Conservation (phyloP, 2,888 invertebrate species). For the Rhamnusium bicolor region DNA sequence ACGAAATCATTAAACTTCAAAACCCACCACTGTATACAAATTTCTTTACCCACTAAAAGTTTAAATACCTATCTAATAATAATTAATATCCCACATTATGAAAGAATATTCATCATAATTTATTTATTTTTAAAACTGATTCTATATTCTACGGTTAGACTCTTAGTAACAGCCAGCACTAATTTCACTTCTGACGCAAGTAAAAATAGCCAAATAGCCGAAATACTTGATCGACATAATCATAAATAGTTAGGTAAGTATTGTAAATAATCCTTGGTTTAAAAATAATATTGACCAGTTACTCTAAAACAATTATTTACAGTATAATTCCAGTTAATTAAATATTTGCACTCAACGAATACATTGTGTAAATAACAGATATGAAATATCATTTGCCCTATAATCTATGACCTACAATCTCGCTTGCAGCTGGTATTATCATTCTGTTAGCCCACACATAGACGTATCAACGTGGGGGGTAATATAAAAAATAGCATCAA, state of each 20-base stretch:
- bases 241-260: constrained; percentile 34
- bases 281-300: constrained; percentile 20
- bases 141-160: neutral
- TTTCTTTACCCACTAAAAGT: too few species aligned
- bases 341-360: constrained; percentile 30
- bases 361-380: constrained; percentile 8
- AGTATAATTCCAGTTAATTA: constrained; percentile 1
- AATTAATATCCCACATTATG: neutral
- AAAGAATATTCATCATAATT: constrained; percentile 1
- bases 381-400: constrained; percentile 20
- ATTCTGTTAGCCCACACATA: neutral
- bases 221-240: constrained; percentile 33
- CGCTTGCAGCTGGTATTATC: constrained; percentile 32
- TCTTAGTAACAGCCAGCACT: neutral
- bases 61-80: neutral
- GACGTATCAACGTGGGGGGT: neutral
- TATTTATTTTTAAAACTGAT: constrained; percentile 10
- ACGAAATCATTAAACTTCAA: too few species aligned
- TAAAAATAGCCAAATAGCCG: constrained; percentile 33
- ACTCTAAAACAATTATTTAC: neutral
- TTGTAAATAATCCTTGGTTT: constrained; percentile 35
- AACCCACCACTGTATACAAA: too few species aligned
- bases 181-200: constrained; percentile 24
- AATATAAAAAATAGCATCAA: neutral
- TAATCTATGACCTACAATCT: constrained; percentile 45